phyloP scores from a whole-genome alignment of 2,113 vertebrate genomes.

The Stigmatopora argus region DNA sequence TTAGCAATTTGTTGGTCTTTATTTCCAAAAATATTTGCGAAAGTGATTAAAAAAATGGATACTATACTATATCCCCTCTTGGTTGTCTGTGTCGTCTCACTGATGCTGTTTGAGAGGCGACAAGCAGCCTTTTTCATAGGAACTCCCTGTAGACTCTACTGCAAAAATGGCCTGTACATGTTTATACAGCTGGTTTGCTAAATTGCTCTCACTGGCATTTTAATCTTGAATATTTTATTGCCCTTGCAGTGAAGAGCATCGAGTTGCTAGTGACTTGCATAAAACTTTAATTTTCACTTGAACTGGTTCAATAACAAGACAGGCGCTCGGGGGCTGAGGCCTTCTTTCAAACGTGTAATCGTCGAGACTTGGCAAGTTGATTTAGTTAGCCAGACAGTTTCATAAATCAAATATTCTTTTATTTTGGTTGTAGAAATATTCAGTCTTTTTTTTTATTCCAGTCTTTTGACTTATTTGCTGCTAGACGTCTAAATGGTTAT shows the following conservation, averaged over 20 bases:
- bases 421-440: neutral
- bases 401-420: neutral
- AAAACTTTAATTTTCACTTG: neutral
- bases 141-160: neutral
- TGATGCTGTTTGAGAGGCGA: neutral
- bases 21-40: no score
- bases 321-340: neutral
- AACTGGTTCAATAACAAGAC: neutral
- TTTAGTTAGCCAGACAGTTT: neutral
- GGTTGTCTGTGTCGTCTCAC: neutral
- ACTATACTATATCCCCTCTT: neutral
- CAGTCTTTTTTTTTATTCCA: no score
- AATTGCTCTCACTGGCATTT: conserved; percentile 4
- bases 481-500: no score
- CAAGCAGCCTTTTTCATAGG: neutral
- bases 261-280: neutral
- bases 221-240: conserved; percentile 1
- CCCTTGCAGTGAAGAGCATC: neutral
- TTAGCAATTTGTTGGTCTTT: no score
- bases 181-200: neutral
- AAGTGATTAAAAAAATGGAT: no score
- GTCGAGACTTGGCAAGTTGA: neutral
- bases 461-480: no score
- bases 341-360: neutral
- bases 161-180: neutral